Base-by-base conservation (phyloP, 2,797 vertebrate species). In the Ambastaia sidthimunki region DNA sequence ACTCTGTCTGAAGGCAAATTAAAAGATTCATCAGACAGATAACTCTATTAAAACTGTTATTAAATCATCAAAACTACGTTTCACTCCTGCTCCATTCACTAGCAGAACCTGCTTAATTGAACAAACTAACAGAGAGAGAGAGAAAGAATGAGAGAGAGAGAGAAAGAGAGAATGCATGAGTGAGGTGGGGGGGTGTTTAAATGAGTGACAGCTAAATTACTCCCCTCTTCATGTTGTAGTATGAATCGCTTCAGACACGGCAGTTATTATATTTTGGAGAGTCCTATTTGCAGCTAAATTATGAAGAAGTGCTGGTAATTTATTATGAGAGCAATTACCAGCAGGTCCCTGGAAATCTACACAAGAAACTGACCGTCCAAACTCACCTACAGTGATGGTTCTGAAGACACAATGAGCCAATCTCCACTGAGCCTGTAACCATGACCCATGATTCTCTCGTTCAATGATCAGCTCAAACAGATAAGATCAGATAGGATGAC, bases 201-300 rank as follows among this genome's bases (percentile, higher is more conserved):
- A 48, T 81, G 76, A 85, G 86, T 90, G 88, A 90, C 86, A 90
- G 85, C 85, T 90, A 91, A 93, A 92, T 93, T 87, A 93, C 91
- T 77, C 79, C 76, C 67, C 71, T 74, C 71, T 89, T 85, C 69
- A 74, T 88, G 81, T 80, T 87, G 85, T 83, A 89, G 82, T 90
- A 89, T 90, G 89, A 92, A 93, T 91, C 85, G 86, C 88, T 90
- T 90, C 89, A 92, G 90, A 93, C 88, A 87, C 78, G 82, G 54
- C 86, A 85, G 88, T 92, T 93, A 93, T 93, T 93, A 93, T 92
- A 90, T 90, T 88, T 87, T 85, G 85, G 88, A 89, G 89, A 84
- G 86, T 83, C 74, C 75, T 68, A 55, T 89, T 80, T 87, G 87
- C 84, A 89, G 89, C 89, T 87, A 88, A 89, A 90, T 81, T 79